Percentiles rank a stretch among this genome's conserved stretches.
phyloP scores from a whole-genome alignment of 2,113 vertebrate genomes.

The Cryptotis parvus region DNA sequence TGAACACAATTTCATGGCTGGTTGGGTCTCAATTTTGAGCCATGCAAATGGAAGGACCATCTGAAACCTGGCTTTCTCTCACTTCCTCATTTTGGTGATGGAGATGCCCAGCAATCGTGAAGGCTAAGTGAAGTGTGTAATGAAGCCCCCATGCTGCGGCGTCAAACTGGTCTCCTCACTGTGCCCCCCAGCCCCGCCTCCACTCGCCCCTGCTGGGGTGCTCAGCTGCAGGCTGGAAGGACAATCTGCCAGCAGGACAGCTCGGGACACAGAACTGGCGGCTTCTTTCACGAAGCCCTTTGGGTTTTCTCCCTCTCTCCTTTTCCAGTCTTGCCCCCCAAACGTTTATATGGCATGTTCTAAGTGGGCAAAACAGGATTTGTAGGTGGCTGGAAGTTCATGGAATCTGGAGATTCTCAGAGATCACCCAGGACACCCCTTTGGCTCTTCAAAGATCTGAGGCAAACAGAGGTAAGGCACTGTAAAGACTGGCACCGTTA shows the following conservation, averaged over 20 bases:
- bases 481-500: too few relatives aligned
- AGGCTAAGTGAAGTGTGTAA: conserved; percentile 66
- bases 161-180: neutral
- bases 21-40: conserved; percentile 57
- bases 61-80: conserved; percentile 64
- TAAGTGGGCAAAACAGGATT: neutral
- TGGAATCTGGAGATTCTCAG: neutral
- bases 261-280: neutral
- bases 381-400: neutral
- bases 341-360: neutral
- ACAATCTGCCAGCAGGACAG: neutral
- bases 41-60: conserved; percentile 64
- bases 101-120: neutral
- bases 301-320: neutral
- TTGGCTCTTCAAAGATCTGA: neutral
- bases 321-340: neutral
- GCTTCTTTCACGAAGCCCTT: neutral
- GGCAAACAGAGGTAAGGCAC: neutral
- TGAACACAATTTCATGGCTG: conserved; percentile 74
- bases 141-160: neutral
- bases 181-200: too few relatives aligned
- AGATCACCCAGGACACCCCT: neutral
- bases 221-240: neutral
- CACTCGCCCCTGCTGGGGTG: too few relatives aligned
- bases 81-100: conserved; percentile 52